Evolutionary conservation across 2,113 vertebrate species (phyloP).

Genomic region (Trogon surrucura): DNA sequence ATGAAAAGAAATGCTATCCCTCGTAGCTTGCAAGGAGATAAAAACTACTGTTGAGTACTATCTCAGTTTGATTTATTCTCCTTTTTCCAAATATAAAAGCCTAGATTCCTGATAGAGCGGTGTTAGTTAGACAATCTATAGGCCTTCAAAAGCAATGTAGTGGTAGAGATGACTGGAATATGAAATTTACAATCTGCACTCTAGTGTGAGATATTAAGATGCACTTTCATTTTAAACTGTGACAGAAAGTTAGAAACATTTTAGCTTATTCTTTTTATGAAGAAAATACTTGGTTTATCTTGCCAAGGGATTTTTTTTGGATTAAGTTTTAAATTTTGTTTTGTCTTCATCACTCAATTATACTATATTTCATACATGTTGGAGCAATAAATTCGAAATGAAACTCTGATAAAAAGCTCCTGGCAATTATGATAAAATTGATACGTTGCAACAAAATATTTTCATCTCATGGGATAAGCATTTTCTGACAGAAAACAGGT

Average conservation of each 20-base stretch:
- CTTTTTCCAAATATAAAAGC: background rate
- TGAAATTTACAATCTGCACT: background rate
- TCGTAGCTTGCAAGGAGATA: background rate
- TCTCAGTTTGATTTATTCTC: constrained; percentile 32
- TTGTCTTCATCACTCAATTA: background rate
- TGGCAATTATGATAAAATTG: background rate
- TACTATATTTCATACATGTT: background rate
- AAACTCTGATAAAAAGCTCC: background rate
- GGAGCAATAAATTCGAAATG: background rate
- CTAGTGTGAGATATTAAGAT: background rate
- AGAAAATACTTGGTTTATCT: background rate
- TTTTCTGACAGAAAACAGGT: background rate
- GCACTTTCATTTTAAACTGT: background rate
- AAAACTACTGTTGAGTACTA: background rate
- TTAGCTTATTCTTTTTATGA: background rate
- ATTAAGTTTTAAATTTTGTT: background rate
- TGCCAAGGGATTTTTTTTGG: background rate
- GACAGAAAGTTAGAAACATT: background rate
- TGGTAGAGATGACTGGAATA: background rate
- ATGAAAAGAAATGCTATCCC: background rate
- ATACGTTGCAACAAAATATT: background rate
- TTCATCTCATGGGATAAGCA: background rate
- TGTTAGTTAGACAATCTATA: background rate
- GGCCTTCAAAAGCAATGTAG: background rate
- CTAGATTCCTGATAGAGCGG: background rate